Conservation (phyloP, 2,113 vertebrate genomes). For the Elephas maximus region DNA sequence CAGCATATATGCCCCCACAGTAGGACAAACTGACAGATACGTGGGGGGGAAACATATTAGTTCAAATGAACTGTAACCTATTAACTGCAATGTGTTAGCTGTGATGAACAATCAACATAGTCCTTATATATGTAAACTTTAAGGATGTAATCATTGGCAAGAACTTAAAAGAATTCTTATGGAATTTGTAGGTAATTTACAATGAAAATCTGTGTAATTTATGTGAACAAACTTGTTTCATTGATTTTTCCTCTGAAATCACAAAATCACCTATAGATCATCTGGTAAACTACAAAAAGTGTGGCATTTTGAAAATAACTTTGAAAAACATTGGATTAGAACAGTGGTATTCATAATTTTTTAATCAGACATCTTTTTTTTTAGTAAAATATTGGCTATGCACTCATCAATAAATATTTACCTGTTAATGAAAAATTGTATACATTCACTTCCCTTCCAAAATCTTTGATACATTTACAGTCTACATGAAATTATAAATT, state of each 20-base stretch:
- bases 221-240: background rate
- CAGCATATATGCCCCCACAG: too few relatives aligned
- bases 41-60: background rate
- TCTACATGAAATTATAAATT: background rate
- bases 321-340: background rate
- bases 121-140: background rate
- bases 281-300: background rate
- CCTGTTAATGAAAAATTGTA: background rate
- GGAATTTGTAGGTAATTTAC: background rate
- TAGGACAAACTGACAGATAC: too few relatives aligned
- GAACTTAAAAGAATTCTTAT: background rate
- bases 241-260: background rate
- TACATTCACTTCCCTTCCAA: background rate
- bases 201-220: background rate
- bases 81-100: background rate
- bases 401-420: background rate
- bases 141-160: background rate
- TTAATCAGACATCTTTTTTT: background rate
- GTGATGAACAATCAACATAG: background rate
- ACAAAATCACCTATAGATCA: background rate
- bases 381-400: background rate
- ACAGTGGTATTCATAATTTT: background rate
- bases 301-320: background rate
- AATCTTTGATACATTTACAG: background rate
- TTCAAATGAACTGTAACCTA: background rate